phyloP scores from a whole-genome alignment of 2,888 invertebrate species.

The Drosophila mettleri region DNA sequence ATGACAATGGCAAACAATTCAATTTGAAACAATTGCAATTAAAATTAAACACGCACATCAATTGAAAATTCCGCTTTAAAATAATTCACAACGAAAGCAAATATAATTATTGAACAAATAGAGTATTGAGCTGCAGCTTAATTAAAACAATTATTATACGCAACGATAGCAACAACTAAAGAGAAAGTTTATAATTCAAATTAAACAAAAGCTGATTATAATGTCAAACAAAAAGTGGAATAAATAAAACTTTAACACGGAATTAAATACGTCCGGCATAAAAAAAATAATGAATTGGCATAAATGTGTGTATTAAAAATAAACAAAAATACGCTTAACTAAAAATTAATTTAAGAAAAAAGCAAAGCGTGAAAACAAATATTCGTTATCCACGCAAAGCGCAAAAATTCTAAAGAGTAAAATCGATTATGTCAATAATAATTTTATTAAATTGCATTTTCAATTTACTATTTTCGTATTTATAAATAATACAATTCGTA shows the following conservation, averaged over 20 bases:
- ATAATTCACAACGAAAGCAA: not conserved
- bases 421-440: constrained; percentile 5
- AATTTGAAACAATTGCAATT: constrained; percentile 35
- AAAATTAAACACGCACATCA: constrained; percentile 48
- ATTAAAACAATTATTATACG: constrained; percentile 40
- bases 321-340: constrained; percentile 1
- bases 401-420: not conserved
- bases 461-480: not conserved
- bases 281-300: not conserved
- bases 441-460: not conserved
- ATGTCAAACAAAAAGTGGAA: constrained; percentile 17
- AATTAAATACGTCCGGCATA: not conserved
- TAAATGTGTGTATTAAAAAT: not conserved
- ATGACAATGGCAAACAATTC: constrained; percentile 1
- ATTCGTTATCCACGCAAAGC: not conserved
- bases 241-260: constrained; percentile 9
- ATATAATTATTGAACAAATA: constrained; percentile 31
- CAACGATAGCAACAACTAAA: not conserved
- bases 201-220: not conserved
- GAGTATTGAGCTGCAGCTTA: constrained; percentile 21
- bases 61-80: constrained; percentile 20
- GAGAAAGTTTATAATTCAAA: not conserved
- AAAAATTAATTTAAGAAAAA: constrained; percentile 9
- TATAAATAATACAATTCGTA: not conserved
- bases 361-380: constrained; percentile 16